Conservation (phyloP, 2,797 vertebrate species). For the Liparis tanakae region DNA sequence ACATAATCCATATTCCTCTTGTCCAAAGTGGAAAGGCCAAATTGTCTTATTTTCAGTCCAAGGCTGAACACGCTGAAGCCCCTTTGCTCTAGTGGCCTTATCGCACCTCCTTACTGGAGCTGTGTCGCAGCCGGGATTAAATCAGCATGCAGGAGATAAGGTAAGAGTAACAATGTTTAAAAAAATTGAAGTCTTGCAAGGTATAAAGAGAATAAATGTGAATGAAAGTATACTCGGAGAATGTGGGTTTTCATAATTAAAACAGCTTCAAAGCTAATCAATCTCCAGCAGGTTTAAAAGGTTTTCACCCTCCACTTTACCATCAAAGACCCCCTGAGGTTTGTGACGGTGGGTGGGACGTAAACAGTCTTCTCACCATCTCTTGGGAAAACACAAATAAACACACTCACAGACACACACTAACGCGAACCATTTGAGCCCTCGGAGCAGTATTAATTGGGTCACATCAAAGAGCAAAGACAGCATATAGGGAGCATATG, state of each 20-base stretch:
- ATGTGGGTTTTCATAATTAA: slow-evolving; percentile 17
- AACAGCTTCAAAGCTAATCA: slow-evolving; percentile 41
- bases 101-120: not conserved
- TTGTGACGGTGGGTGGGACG: slow-evolving; percentile 51
- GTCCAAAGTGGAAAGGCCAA: slow-evolving; percentile 17
- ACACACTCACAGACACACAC: slow-evolving; percentile 41
- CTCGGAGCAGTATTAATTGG: slow-evolving; percentile 36
- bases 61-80: not conserved
- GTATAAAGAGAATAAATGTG: not conserved
- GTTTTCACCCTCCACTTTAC: slow-evolving; percentile 36
- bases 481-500: slow-evolving; percentile 5
- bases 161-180: not conserved
- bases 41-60: not conserved
- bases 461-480: slow-evolving; percentile 35
- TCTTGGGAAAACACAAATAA: slow-evolving; percentile 51
- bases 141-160: not conserved
- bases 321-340: slow-evolving; percentile 67
- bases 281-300: slow-evolving; percentile 44
- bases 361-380: slow-evolving; percentile 41
- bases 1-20: slow-evolving; percentile 4
- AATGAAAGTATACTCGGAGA: not conserved
- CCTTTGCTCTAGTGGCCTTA: not conserved
- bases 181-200: not conserved
- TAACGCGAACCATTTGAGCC: slow-evolving; percentile 24
- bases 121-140: not conserved